Evolutionary conservation across 1,140 invertebrate genomes (phyloP), one percentile per base, ranked within the genome.

Genomic region (Radopholus similis): DNA sequence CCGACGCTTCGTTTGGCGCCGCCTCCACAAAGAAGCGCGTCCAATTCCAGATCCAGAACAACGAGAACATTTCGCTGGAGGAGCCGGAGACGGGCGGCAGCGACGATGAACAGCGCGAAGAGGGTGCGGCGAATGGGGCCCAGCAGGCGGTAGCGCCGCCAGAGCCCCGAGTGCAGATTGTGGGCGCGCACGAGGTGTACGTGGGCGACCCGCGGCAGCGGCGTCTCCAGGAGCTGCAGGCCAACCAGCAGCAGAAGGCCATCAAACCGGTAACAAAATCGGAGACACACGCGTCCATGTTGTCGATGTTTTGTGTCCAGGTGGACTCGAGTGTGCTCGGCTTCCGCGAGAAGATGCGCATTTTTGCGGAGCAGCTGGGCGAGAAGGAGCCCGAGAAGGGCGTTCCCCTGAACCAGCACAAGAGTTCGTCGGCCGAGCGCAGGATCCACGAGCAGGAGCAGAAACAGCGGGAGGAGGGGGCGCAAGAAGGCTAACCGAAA

Each of bases 281-380:
- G n/a, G n/a, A n/a, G n/a, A n/a, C n/a, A n/a, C n/a, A n/a, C n/a
- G n/a, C n/a, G n/a, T n/a, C n/a, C n/a, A n/a, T n/a, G n/a, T n/a
- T n/a, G n/a, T n/a, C n/a, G n/a, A n/a, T n/a, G n/a, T n/a, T n/a
- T n/a, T 69, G 3, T 62, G 35, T 76, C 30, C 18, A 73, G 73
- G 44, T 54, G n/a, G 76, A 76, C 62, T 72, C 71, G 5, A 37
- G 58, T 8, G 67, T 75, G 65, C 40, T 58, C 54, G 57, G 75
- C 37, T 85, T 85, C 70, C 77, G 82, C 63, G 84, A 85, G 70
- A 85, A 85, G 77, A 85, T 85, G 84, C 83, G 83, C 71, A 78
- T 84, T 69, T 85, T 85, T 75, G 84, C 84, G 34, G 47, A 70
- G 53, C 80, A 85, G 69, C 75, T 83, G 34, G 84, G 83, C 18